Evolutionary conservation across 2,797 vertebrate genomes (phyloP).

Genomic region (Bucorvus abyssinicus): DNA sequence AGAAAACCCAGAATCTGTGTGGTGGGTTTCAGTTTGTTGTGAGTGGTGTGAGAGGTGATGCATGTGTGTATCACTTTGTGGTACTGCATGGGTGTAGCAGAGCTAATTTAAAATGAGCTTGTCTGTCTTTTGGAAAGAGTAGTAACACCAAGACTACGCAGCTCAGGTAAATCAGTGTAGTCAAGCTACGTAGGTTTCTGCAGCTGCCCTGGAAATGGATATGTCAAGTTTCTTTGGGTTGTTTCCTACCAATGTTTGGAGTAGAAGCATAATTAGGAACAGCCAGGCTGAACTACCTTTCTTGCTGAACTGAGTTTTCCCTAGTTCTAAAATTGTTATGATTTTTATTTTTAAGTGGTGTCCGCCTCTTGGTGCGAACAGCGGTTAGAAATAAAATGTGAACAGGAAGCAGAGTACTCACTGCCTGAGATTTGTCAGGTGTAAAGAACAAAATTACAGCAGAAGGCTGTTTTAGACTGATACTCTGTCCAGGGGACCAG

Average conservation of each 20-base stretch:
- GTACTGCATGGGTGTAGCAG: not conserved
- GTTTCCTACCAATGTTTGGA: not conserved
- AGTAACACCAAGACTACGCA: not conserved
- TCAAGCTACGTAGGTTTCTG: not conserved
- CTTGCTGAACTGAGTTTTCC: not conserved
- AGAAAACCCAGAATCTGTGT: not conserved
- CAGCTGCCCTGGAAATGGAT: not conserved
- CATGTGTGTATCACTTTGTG: fast-evolving
- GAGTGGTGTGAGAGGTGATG: not conserved
- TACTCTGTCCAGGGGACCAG: not conserved
- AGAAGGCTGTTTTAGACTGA: not conserved
- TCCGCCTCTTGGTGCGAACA: not conserved
- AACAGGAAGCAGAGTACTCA: not conserved
- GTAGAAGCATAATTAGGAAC: not conserved
- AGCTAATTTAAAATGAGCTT: not conserved
- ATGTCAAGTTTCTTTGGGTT: not conserved
- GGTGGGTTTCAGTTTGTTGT: not conserved
- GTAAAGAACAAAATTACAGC: not conserved
- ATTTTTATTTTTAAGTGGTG: not conserved
- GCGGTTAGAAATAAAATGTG: not conserved
- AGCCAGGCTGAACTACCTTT: not conserved
- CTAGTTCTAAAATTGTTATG: not conserved
- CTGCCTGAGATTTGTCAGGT: not conserved
- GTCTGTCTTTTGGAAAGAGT: not conserved
- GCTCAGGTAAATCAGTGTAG: not conserved